These are phyloP conservation scores for Raja brachyura DNA, from an alignment of 2,113 vertebrate species.

Conservation along the genomic window DNA sequence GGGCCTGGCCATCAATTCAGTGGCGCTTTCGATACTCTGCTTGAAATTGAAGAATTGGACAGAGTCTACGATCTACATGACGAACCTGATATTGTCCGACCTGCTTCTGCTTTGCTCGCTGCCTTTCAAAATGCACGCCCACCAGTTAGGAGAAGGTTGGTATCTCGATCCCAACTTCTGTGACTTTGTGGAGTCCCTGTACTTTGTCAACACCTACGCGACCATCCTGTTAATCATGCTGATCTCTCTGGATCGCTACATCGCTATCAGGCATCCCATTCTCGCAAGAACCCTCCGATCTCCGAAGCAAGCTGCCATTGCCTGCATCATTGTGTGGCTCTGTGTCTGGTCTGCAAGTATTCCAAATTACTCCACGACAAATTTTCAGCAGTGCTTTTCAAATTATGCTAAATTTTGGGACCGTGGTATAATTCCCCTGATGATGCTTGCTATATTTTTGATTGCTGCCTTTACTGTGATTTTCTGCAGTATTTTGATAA, in stretches of 20 bases:
- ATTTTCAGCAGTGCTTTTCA: constrained; percentile 45
- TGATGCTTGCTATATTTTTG: constrained; percentile 47
- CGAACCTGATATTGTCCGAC: constrained; percentile 57
- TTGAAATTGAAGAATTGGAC: constrained; percentile 52
- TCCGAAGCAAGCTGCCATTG: constrained; percentile 47
- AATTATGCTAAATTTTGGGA: constrained; percentile 54
- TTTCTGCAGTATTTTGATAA: constrained; percentile 51
- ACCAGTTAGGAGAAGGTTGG: constrained; percentile 43
- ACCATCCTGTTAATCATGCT: constrained; percentile 60
- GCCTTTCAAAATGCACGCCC: constrained; percentile 62
- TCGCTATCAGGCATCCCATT: constrained; percentile 52
- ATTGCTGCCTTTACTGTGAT: constrained; percentile 47
- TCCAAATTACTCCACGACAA: constrained; percentile 46
- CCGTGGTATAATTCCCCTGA: constrained; percentile 43
- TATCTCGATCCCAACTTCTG: constrained; percentile 51
- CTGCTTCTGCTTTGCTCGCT: constrained; percentile 58
- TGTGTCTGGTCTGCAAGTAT: constrained; percentile 41
- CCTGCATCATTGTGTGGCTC: constrained; percentile 51
- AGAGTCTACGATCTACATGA: constrained; percentile 56
- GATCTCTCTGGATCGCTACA: constrained; percentile 56
- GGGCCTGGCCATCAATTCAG: constrained; percentile 55
- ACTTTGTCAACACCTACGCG: constrained; percentile 63
- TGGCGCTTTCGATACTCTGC: constrained; percentile 54
- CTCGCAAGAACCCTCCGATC: constrained; percentile 47
- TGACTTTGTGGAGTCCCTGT: constrained; percentile 57